phyloP scores from a whole-genome alignment of 2,888 invertebrate species.

The Morpho deidamia region DNA sequence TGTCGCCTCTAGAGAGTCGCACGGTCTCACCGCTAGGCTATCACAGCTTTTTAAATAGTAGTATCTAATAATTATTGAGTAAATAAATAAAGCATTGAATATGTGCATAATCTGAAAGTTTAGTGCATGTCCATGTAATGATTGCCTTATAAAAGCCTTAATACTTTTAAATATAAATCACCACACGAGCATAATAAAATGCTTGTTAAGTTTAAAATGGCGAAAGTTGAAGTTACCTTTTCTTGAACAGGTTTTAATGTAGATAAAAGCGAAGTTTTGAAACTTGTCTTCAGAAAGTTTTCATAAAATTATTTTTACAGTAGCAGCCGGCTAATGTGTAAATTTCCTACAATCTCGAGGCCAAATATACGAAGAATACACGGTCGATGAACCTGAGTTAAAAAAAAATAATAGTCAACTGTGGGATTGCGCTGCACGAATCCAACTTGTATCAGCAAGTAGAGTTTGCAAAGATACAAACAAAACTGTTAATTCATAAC shows the following conservation, averaged over 20 bases:
- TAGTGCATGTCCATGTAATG: neutral
- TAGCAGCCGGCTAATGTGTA: neutral
- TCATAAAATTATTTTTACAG: slow-evolving; percentile 14
- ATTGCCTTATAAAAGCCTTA: slow-evolving; percentile 1
- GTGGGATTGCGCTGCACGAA: slow-evolving; percentile 51
- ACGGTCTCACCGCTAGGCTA: no score
- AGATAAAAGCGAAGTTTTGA: slow-evolving; percentile 20
- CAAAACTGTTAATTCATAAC: no score
- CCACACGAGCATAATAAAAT: slow-evolving; percentile 15
- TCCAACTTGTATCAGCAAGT: slow-evolving; percentile 10
- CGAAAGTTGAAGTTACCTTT: slow-evolving; percentile 19
- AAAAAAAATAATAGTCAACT: slow-evolving; percentile 60
- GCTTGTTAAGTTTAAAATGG: slow-evolving; percentile 14
- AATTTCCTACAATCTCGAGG: slow-evolving; percentile 38
- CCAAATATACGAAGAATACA: slow-evolving; percentile 47
- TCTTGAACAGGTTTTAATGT: slow-evolving; percentile 21
- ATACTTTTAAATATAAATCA: slow-evolving; percentile 11
- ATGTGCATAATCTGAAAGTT: neutral
- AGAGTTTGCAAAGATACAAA: neutral
- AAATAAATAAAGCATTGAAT: neutral
- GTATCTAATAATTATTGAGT: neutral
- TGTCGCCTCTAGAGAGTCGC: no score
- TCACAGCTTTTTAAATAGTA: no score
- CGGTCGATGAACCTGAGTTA: slow-evolving; percentile 49
- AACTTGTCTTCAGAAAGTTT: slow-evolving; percentile 22